These are phyloP conservation scores for Apis dorsata DNA, from an alignment of 1,140 invertebrate species.

Conservation along the genomic window DNA sequence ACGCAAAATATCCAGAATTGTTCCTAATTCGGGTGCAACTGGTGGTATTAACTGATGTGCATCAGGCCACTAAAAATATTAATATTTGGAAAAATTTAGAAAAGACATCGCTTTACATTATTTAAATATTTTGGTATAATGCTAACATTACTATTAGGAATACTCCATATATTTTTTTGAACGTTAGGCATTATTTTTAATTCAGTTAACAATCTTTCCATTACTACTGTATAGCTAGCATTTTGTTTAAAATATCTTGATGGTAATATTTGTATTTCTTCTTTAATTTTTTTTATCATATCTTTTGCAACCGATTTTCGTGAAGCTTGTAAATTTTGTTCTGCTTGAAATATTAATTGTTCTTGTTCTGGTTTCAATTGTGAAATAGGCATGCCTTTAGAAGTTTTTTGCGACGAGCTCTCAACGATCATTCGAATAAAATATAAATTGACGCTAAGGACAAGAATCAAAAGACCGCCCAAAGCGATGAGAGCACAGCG, in stretches of 20 bases:
- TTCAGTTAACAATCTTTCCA: constrained; percentile 70
- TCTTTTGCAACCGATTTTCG: constrained; percentile 56
- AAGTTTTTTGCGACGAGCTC: constrained; percentile 68
- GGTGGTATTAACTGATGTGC: constrained; percentile 85
- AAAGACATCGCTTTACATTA: not conserved
- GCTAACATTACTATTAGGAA: constrained; percentile 74
- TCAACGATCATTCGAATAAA: constrained; percentile 77
- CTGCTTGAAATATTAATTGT: constrained; percentile 32
- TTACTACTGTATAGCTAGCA: constrained; percentile 64
- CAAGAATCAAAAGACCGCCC: constrained; percentile 73
- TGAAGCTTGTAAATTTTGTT: constrained; percentile 46
- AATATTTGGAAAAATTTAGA: constrained; percentile 17
- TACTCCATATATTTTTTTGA: constrained; percentile 70
- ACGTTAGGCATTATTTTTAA: constrained; percentile 66
- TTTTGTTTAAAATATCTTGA: constrained; percentile 75
- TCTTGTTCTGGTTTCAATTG: constrained; percentile 58
- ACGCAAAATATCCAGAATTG: constrained; percentile 86
- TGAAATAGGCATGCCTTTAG: constrained; percentile 55
- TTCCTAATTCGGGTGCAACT: constrained; percentile 84
- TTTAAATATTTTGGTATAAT: not conserved
- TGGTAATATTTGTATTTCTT: constrained; percentile 68
- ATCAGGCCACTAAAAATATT: constrained; percentile 84
- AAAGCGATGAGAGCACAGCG: constrained; percentile 73
- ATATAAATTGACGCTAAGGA: constrained; percentile 73
- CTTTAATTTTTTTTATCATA: constrained; percentile 68